Percentiles rank a stretch among this genome's conserved stretches.
Conservation (phyloP, 2,888 invertebrate genomes). For the Tigriopus californicus region DNA sequence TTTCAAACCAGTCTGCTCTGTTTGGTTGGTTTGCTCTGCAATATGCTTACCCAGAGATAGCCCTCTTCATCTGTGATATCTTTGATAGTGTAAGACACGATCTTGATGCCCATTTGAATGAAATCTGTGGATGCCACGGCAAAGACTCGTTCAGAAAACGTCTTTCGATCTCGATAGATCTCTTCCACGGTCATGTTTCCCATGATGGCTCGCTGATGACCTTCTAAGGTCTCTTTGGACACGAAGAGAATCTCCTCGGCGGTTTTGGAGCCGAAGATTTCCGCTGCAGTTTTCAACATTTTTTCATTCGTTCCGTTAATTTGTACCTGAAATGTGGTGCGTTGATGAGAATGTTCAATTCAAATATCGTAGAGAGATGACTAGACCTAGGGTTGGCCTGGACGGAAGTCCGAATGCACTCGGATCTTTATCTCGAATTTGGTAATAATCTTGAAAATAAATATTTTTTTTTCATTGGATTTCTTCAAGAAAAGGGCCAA, state of each 20-base stretch:
- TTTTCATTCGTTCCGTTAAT: neutral
- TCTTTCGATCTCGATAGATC: constrained; percentile 10
- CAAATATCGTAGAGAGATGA: too few relatives aligned
- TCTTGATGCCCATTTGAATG: neutral
- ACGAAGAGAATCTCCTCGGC: constrained; percentile 8
- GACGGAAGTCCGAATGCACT: too few relatives aligned
- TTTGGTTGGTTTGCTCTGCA: too few relatives aligned
- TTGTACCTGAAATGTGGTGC: neutral
- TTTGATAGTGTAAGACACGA: constrained; percentile 8
- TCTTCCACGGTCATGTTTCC: constrained; percentile 16
- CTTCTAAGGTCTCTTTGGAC: constrained; percentile 13
- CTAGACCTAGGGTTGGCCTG: too few relatives aligned
- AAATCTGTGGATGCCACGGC: neutral
- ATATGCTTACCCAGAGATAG: neutral
- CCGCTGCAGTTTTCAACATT: constrained; percentile 7
- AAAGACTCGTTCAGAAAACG: constrained; percentile 9
- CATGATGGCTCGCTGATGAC: constrained; percentile 15
- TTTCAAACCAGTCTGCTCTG: too few relatives aligned
- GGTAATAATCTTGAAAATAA: too few relatives aligned
- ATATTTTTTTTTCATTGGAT: too few relatives aligned
- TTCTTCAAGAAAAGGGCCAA: too few relatives aligned
- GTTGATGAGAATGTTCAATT: too few relatives aligned
- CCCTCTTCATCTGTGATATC: constrained; percentile 10
- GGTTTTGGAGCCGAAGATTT: constrained; percentile 9
- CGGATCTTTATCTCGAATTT: too few relatives aligned